Conservation (phyloP, 2,888 invertebrate genomes). For the Ophonus ardosiacus region DNA sequence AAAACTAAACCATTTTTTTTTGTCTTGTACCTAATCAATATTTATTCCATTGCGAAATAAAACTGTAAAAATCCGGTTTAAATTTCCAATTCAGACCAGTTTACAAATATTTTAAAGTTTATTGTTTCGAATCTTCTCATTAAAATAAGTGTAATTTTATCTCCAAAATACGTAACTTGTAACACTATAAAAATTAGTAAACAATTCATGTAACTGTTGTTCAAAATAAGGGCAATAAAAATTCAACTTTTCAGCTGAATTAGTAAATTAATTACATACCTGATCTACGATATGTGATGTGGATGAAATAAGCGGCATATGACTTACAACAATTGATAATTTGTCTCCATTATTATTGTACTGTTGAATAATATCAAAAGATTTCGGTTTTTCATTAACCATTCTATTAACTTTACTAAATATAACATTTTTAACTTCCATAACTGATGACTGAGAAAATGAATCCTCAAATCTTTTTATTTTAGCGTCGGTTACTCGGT, state of each 20-base stretch:
- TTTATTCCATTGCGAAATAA: no score
- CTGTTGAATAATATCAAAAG: conserved; percentile 10
- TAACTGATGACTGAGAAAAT: conserved; percentile 84
- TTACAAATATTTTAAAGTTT: no score
- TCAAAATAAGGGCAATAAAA: not conserved
- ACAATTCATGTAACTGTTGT: not conserved
- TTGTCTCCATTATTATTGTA: conserved; percentile 76
- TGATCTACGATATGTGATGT: conserved; percentile 78
- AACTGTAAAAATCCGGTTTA: no score
- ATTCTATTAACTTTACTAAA: conserved; percentile 88
- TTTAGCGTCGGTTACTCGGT: conserved; percentile 84
- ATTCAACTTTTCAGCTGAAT: no score
- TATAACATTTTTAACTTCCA: conserved; percentile 80
- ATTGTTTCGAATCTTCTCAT: no score
- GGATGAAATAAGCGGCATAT: conserved; percentile 82
- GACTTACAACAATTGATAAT: conserved; percentile 84
- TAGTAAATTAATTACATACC: conserved; percentile 70
- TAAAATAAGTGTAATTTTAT: no score
- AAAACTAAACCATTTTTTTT: no score
- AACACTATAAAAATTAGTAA: no score
- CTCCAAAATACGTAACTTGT: no score
- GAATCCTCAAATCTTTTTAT: conserved; percentile 84
- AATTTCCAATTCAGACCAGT: no score
- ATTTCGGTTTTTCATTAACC: conserved; percentile 72
- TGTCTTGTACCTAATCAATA: no score